Percentiles rank a stretch among this genome's conserved stretches.
Evolutionary conservation across 2,797 vertebrate genomes (phyloP).

Genomic region (Hylomyscus alleni): DNA sequence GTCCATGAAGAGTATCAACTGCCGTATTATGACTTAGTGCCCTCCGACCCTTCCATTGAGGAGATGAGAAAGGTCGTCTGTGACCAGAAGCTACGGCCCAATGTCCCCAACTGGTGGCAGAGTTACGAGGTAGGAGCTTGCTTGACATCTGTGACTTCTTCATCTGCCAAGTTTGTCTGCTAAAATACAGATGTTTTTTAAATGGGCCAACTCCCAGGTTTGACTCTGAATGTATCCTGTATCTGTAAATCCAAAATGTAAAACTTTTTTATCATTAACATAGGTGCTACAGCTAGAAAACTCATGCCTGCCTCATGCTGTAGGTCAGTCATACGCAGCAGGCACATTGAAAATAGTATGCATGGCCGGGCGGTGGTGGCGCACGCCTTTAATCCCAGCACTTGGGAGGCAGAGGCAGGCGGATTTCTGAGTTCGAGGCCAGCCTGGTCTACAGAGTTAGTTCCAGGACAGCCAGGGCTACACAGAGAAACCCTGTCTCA

Average conservation of each 20-base stretch:
- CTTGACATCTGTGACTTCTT: neutral
- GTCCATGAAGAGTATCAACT: conserved; percentile 99
- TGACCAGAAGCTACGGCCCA: conserved; percentile 97
- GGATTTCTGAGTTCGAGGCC: too few species aligned
- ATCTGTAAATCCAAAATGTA: neutral
- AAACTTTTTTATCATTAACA: neutral
- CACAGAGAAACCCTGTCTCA: too few species aligned
- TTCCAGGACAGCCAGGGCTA: too few species aligned
- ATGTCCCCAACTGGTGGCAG: conserved; percentile 99
- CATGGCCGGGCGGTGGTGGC: too few species aligned
- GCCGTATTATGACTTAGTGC: conserved; percentile 98
- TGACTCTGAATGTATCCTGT: neutral
- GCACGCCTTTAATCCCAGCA: too few species aligned
- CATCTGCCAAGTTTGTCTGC: neutral
- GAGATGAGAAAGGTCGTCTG: conserved; percentile 99
- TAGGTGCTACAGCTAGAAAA: neutral
- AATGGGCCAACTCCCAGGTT: neutral
- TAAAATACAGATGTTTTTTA: neutral
- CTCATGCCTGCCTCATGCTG: neutral
- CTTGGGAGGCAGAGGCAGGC: too few species aligned
- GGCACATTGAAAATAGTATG: neutral
- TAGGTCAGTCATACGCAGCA: neutral
- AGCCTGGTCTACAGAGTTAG: too few species aligned
- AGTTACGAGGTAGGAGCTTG: conserved; percentile 95
- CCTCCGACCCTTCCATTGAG: conserved; percentile 99